These are phyloP conservation scores for Papilio helenus DNA, from an alignment of 1,140 invertebrate genomes.

Conservation along the genomic window DNA sequence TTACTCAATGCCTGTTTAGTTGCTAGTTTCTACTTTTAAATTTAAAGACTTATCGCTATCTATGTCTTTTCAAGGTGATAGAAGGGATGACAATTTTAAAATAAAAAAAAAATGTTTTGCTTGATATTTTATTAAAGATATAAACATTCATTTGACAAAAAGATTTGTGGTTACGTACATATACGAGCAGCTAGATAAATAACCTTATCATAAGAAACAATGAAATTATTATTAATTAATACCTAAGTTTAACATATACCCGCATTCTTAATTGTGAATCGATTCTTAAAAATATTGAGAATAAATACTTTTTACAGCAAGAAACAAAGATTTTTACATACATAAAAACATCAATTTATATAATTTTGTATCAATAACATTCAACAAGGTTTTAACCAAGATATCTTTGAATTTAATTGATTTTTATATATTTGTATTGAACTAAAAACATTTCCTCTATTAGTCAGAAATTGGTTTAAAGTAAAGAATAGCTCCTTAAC, in stretches of 20 bases:
- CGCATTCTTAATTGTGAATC: background rate
- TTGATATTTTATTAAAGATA: conserved; percentile 54
- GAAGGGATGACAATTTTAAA: background rate
- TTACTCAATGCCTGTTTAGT: too few relatives aligned
- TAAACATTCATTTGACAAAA: conserved; percentile 45
- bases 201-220: background rate
- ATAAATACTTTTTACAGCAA: background rate
- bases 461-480: too few relatives aligned
- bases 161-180: conserved; percentile 14
- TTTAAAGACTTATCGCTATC: background rate
- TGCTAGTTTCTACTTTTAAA: background rate
- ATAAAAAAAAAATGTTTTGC: background rate
- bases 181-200: background rate
- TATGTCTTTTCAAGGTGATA: background rate
- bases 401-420: too few relatives aligned
- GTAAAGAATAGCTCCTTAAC: too few relatives aligned
- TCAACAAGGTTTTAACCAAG: too few relatives aligned
- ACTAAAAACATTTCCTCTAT: too few relatives aligned
- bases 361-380: background rate
- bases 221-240: background rate
- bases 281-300: background rate
- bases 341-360: background rate
- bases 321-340: background rate
- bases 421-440: too few relatives aligned
- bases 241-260: background rate